Base-by-base conservation (phyloP, 2,888 invertebrate genomes). In the Euspilapteryx auroguttella region DNA sequence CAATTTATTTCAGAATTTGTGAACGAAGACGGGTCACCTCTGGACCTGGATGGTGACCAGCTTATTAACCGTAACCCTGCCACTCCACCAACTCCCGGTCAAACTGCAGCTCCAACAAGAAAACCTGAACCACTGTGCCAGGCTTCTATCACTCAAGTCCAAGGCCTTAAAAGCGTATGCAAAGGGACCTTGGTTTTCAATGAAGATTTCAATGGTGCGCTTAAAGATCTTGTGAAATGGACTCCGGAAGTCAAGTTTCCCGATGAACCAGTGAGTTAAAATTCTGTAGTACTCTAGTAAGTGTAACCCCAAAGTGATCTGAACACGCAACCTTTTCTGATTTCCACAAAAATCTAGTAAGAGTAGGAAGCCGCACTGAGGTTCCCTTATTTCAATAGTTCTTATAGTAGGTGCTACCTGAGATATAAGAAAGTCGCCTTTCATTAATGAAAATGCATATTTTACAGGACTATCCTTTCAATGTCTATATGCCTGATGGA, bases 391-490 rank as follows among this genome's bases (percentile, higher is more conserved):
- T n/a, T n/a, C n/a, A n/a, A n/a, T n/a, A n/a, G n/a, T n/a, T n/a
- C n/a, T n/a, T n/a, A n/a, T n/a, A n/a, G n/a, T n/a, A n/a, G n/a
- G n/a, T n/a, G n/a, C n/a, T n/a, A n/a, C n/a, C n/a, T n/a, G n/a
- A n/a, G n/a, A n/a, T n/a, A n/a, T n/a, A n/a, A n/a, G n/a, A n/a
- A n/a, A n/a, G n/a, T n/a, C n/a, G n/a, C n/a, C n/a, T n/a, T n/a
- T n/a, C n/a, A n/a, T n/a, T n/a, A 17, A 17, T 5, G 17, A 6
- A 6, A 17, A 17, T 17, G 17, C 17, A 5, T 8, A 17, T 6
- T 13, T 28, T 30, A 8, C 40, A 84, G 85, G 84, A 85, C 49
- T 83, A 80, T 52, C 85, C 86, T 24, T 88, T 86, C 59, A 84
- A 83, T 34, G 56, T 82, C 9, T 87, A 87, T 44, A 58, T 65